phyloP scores from a whole-genome alignment of 2,888 invertebrate species.

The Argyresthia goedartella region DNA sequence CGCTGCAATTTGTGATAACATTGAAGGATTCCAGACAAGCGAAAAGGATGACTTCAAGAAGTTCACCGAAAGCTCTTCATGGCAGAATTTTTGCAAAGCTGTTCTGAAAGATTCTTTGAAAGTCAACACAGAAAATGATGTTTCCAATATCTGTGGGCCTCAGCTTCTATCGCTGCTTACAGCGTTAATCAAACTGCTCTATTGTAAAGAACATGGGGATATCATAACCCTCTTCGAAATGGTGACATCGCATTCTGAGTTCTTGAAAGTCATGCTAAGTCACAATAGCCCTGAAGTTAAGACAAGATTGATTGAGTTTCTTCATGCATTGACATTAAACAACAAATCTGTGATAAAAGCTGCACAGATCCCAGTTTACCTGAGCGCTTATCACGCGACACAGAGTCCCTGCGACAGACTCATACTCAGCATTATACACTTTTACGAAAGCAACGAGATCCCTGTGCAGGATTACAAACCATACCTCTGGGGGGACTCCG shows the following conservation, averaged over 20 bases:
- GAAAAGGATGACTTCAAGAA: constrained; percentile 34
- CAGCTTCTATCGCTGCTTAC: constrained; percentile 69
- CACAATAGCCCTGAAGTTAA: constrained; percentile 57
- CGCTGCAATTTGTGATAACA: constrained; percentile 30
- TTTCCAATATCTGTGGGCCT: constrained; percentile 34
- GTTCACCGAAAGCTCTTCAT: constrained; percentile 54
- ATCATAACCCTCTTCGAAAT: constrained; percentile 76
- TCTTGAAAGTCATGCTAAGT: constrained; percentile 77
- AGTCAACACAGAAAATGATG: constrained; percentile 34
- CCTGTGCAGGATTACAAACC: constrained; percentile 79
- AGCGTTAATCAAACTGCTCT: constrained; percentile 68
- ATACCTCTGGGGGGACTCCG: constrained; percentile 87
- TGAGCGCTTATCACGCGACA: constrained; percentile 85
- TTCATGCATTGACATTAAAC: constrained; percentile 73
- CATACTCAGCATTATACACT: constrained; percentile 75
- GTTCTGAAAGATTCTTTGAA: constrained; percentile 77
- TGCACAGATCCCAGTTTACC: constrained; percentile 79
- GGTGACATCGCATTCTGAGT: constrained; percentile 83
- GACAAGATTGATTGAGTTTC: constrained; percentile 74
- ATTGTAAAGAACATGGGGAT: constrained; percentile 52
- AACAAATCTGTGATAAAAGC: constrained; percentile 75
- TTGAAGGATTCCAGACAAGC: constrained; percentile 17
- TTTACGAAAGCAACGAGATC: constrained; percentile 77
- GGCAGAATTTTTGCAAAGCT: constrained; percentile 74
- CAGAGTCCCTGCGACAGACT: constrained; percentile 78